These are phyloP conservation scores for Tadarida brasiliensis DNA, from an alignment of 2,797 vertebrate species.

Conservation along the genomic window DNA sequence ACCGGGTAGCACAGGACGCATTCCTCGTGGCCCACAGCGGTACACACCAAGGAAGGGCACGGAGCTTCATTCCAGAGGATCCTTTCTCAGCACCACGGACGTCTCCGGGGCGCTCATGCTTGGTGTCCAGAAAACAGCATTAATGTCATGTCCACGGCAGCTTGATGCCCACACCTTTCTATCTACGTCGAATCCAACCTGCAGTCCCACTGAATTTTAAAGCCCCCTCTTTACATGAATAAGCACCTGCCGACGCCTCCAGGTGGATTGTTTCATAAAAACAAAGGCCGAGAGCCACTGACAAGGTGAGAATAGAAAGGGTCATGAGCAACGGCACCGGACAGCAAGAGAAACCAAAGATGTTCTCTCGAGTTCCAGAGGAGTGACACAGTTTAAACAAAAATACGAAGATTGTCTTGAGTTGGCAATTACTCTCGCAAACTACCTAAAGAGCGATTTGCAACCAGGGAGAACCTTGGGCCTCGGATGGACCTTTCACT, in stretches of 20 bases:
- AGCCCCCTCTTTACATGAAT: not conserved
- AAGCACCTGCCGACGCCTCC: not conserved
- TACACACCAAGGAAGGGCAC: not conserved
- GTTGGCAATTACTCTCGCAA: slow-evolving; percentile 51
- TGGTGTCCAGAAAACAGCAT: not conserved
- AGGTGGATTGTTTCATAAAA: slow-evolving; percentile 25
- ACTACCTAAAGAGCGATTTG: not conserved
- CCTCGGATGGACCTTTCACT: not conserved
- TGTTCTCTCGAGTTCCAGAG: not conserved
- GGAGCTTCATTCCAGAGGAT: not conserved
- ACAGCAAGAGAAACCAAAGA: not conserved
- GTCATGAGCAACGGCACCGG: not conserved
- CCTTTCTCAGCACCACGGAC: not conserved
- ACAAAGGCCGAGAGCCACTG: not conserved
- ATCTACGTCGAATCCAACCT: not conserved
- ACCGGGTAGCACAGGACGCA: not conserved
- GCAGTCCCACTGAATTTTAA: not conserved
- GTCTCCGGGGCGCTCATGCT: not conserved
- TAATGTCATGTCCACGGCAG: not conserved
- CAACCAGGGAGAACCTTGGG: not conserved
- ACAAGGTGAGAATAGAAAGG: not conserved
- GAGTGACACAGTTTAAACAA: not conserved
- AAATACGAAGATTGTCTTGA: not conserved
- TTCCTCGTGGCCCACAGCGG: not conserved
- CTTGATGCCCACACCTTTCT: not conserved